Evolutionary conservation across 2,888 invertebrate genomes (phyloP).

Genomic region (Clanis bilineata): DNA sequence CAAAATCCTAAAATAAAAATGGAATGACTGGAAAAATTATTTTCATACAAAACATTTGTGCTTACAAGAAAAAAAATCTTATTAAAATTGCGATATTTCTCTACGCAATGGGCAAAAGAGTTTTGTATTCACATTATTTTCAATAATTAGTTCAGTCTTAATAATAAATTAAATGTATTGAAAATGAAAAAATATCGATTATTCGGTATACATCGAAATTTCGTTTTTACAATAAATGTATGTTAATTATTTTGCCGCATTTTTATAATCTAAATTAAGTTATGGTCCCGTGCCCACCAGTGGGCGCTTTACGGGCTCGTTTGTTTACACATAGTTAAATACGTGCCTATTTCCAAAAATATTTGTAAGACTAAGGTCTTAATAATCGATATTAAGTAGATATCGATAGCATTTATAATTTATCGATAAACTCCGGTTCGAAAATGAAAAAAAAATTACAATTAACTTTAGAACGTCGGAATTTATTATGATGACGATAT

Average conservation of each 20-base stretch:
- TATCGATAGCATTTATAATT: background rate
- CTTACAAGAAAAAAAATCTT: conserved; percentile 10
- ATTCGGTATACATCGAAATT: background rate
- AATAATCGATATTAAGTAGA: background rate
- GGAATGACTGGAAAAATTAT: conserved; percentile 55
- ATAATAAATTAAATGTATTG: conserved; percentile 52
- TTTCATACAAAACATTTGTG: conserved; percentile 28
- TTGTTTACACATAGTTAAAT: too few relatives aligned
- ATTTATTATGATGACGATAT: background rate
- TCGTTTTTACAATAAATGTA: background rate
- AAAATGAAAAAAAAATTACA: background rate
- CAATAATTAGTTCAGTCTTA: conserved; percentile 70
- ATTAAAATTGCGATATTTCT: conserved; percentile 22
- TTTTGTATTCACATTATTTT: conserved; percentile 35
- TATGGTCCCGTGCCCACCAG: background rate
- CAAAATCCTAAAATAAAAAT: conserved; percentile 29
- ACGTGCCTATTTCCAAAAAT: too few relatives aligned
- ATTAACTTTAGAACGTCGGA: background rate
- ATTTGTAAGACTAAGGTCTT: too few relatives aligned
- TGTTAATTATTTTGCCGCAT: too few relatives aligned
- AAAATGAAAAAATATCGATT: conserved; percentile 10
- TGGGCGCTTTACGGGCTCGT: too few relatives aligned
- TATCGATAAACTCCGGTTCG: background rate
- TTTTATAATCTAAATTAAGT: too few relatives aligned
- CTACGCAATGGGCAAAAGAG: conserved; percentile 21